Percentiles rank a stretch among this genome's conserved stretches.
Evolutionary conservation across 2,113 vertebrate genomes (phyloP).

Genomic region (Gymnorhina tibicen): DNA sequence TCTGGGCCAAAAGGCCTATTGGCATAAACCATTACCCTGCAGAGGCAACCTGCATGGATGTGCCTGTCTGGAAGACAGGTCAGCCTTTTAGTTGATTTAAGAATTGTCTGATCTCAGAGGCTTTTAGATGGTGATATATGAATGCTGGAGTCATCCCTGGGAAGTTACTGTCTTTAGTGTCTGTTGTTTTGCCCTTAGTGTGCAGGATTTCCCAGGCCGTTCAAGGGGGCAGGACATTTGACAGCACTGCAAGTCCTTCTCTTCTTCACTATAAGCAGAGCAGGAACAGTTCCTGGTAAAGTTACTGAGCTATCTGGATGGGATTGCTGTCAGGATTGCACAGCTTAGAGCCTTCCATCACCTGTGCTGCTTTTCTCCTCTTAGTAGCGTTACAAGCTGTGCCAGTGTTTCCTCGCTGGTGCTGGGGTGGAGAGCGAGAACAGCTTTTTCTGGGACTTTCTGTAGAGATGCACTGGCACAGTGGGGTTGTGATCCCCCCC

Average conservation of each 20-base stretch:
- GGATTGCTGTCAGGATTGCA: background rate
- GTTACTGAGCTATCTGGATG: background rate
- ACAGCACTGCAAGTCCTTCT: background rate
- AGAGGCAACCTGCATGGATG: accelerated
- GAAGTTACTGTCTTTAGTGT: background rate
- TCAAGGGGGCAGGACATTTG: background rate
- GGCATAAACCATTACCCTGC: accelerated
- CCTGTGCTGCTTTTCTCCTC: background rate
- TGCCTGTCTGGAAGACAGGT: background rate
- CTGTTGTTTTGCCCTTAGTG: background rate
- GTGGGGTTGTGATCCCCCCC: background rate
- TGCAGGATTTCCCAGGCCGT: background rate
- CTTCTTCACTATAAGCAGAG: background rate
- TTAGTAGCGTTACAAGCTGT: background rate
- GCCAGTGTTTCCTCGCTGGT: accelerated
- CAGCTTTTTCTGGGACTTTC: background rate
- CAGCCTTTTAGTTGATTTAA: background rate
- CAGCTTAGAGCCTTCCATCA: background rate
- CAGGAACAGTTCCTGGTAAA: background rate
- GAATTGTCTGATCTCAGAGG: background rate
- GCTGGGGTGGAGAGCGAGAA: background rate
- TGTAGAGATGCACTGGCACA: background rate
- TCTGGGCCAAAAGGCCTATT: background rate
- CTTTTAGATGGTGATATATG: background rate
- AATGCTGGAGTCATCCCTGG: background rate